Evolutionary conservation across 2,113 vertebrate genomes (phyloP), one percentile per base, ranked within the genome.

Genomic region (Mormoops blainvillei): DNA sequence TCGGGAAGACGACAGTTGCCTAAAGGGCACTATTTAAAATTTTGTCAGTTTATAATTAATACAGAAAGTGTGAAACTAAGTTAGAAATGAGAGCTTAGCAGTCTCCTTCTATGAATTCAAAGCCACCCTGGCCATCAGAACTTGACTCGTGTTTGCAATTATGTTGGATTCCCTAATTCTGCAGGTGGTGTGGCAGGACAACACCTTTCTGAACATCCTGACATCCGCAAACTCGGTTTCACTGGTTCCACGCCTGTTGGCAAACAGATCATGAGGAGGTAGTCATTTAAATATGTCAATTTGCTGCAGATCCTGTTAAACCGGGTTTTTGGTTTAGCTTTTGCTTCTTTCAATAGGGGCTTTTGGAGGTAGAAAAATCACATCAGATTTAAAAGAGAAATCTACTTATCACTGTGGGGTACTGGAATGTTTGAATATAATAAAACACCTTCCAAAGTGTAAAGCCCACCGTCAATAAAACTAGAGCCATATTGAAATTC

Each of bases 251-350:
- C 99, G 0, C 97, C 97, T 14, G 97, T 98, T 67, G 99, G 99
- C n/a, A 99, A 99, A 97, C 98, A 99, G 97, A 99, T 99, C 97
- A 99, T 99, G 99, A 99, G 98, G 77, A 99, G 98, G 99, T 99
- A 97, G 8, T 36, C 36, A 28, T 22, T 20, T 93, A 45, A 24
- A 16, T 52, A 5, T 33, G 56, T 15, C 6, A 0, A 18, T 31
- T n/a, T 65, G 28, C 65, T 48, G 7, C 12, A 20, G n/a, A 80
- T 15, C 2, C 87, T 26, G 1, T 58, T 36, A 56, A 58, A 45
- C 33, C 9, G 14, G 31, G 28, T 18, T 68, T 92, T 68, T 8
- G 8, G 33, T 20, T 70, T 54, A 26, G 16, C 16, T 71, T 70
- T 43, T 61, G 22, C 20, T 41, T 87, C 81, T 52, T 58, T 20